Conservation (phyloP, 2,113 vertebrate species). For the Siphamia tubifer region DNA sequence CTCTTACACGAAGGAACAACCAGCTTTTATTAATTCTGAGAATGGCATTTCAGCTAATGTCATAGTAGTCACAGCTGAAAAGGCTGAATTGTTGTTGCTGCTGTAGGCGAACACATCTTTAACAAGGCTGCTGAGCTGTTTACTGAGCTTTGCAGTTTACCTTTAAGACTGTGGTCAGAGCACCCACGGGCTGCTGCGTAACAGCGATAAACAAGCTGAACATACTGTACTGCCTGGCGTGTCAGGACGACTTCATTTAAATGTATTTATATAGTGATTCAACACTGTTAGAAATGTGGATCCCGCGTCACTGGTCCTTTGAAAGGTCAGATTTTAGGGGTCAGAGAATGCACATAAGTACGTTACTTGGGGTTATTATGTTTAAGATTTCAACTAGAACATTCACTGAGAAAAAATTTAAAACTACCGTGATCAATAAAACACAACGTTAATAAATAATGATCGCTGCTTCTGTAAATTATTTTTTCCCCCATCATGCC, state of each 20-base stretch:
- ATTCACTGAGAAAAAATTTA: too few species aligned
- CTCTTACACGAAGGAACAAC: not conserved
- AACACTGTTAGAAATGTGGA: not conserved
- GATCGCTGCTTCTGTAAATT: too few species aligned
- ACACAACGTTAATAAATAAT: too few species aligned
- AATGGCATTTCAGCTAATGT: conserved; percentile 32
- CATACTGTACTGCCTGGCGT: not conserved
- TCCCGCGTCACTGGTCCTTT: not conserved
- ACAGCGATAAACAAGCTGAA: not conserved
- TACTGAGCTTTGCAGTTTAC: not conserved
- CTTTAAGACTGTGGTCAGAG: not conserved
- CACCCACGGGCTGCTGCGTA: not conserved
- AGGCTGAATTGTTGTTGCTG: conserved; percentile 19
- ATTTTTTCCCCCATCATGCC: too few species aligned
- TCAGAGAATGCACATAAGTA: not conserved
- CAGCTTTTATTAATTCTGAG: conserved; percentile 14
- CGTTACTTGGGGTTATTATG: too few species aligned
- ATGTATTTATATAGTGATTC: not conserved
- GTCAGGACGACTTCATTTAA: not conserved
- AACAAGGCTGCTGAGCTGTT: conserved; percentile 6
- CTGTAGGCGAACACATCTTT: not conserved
- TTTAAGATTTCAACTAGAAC: too few species aligned
- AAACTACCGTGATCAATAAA: too few species aligned
- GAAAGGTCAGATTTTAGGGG: not conserved
- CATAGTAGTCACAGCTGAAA: not conserved